These are phyloP conservation scores for Malurus cyaneus DNA, from an alignment of 2,113 vertebrate genomes.

Conservation along the genomic window DNA sequence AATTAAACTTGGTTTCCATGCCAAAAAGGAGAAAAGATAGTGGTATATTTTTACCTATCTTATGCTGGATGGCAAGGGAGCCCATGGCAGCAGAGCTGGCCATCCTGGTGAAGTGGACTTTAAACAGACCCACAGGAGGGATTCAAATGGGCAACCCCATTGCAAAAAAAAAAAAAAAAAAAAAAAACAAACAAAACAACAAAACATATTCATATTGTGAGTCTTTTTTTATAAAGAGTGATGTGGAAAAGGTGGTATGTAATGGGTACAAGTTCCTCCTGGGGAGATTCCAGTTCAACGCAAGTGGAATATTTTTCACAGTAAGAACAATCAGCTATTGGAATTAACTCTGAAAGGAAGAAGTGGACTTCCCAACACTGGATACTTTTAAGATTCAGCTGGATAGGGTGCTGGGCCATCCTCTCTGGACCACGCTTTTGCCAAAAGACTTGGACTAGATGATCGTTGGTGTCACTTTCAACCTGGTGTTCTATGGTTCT, in stretches of 20 bases:
- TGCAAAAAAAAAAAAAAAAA: not conserved
- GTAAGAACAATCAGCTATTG: not conserved
- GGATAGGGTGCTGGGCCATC: not conserved
- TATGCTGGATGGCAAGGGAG: not conserved
- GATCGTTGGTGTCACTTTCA: not conserved
- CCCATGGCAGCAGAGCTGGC: not conserved
- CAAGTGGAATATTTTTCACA: not conserved
- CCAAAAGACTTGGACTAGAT: not conserved
- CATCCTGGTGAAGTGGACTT: not conserved
- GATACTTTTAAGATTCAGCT: not conserved
- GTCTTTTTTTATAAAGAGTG: not conserved
- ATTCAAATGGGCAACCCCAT: not conserved
- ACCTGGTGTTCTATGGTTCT: not conserved
- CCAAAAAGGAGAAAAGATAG: not conserved
- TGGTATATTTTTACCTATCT: not conserved
- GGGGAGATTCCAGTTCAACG: not conserved
- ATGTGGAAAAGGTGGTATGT: not conserved
- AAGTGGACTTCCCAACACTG: not conserved
- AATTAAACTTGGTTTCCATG: not conserved
- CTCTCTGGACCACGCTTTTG: not conserved
- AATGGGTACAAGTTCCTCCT: not conserved
- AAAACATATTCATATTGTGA: not conserved
- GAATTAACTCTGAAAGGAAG: not conserved
- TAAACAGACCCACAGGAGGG: accelerated
- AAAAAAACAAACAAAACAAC: no score